These are phyloP conservation scores for Drosophila neocordata DNA, from an alignment of 1,140 invertebrate species.

Conservation along the genomic window DNA sequence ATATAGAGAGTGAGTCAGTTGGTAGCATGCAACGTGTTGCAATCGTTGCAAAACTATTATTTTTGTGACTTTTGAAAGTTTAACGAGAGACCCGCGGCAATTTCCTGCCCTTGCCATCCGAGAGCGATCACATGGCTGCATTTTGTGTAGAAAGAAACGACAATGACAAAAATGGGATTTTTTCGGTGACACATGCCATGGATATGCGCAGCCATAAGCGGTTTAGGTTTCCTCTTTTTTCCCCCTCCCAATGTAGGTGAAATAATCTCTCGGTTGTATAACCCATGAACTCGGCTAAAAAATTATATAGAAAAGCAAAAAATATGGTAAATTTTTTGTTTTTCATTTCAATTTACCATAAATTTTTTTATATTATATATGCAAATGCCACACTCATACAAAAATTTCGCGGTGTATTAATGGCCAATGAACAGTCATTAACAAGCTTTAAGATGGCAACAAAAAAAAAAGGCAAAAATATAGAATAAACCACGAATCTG, in stretches of 20 bases:
- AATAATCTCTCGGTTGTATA: slow-evolving; percentile 14
- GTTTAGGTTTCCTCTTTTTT: slow-evolving; percentile 2
- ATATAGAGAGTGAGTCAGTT: neutral
- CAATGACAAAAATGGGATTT: neutral
- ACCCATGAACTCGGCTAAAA: neutral
- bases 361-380: neutral
- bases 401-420: neutral
- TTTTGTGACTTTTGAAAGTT: slow-evolving; percentile 20
- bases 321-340: neutral
- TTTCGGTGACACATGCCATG: slow-evolving; percentile 11
- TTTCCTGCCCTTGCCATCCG: neutral
- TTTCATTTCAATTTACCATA: neutral
- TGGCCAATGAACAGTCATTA: slow-evolving; percentile 26
- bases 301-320: neutral
- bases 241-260: neutral
- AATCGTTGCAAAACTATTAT: slow-evolving; percentile 22
- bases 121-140: slow-evolving; percentile 4
- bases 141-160: slow-evolving; percentile 1
- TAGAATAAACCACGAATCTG: neutral
- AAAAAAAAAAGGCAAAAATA: neutral
- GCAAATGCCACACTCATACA: neutral
- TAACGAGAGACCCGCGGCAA: slow-evolving; percentile 16
- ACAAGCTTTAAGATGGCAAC: slow-evolving; percentile 6
- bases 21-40: slow-evolving; percentile 15
- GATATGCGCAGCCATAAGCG: slow-evolving; percentile 10